These are phyloP conservation scores for Sphaeramia orbicularis DNA, from an alignment of 2,797 vertebrate species.

Conservation along the genomic window DNA sequence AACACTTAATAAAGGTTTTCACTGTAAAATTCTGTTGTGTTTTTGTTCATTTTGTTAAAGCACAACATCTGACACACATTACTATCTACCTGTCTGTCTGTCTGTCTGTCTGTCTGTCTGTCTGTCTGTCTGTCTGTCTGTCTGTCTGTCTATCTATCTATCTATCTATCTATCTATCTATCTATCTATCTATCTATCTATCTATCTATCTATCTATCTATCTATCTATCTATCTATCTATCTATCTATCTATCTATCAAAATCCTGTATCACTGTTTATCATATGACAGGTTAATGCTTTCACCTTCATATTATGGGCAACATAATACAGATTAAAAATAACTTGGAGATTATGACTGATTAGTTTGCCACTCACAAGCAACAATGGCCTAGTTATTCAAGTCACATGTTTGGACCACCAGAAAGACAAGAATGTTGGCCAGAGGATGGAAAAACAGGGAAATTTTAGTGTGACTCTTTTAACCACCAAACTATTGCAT, in stretches of 20 bases:
- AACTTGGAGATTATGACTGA: conserved; percentile 51
- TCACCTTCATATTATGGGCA: background rate
- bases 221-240: too few species aligned
- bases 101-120: too few species aligned
- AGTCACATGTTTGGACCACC: conserved; percentile 50
- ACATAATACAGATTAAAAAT: conserved; percentile 8
- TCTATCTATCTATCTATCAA: too few species aligned
- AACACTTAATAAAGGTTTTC: conserved; percentile 85
- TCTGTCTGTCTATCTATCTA: too few species aligned
- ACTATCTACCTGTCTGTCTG: too few species aligned
- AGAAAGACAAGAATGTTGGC: conserved; percentile 32
- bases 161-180: too few species aligned
- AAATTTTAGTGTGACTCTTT: background rate
- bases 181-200: too few species aligned
- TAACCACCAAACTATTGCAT: background rate
- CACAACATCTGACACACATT: background rate
- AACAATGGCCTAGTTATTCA: conserved; percentile 36
- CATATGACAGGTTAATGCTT: too few species aligned
- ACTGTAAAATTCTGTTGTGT: conserved; percentile 65
- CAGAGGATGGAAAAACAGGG: background rate
- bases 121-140: too few species aligned
- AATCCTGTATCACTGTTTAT: too few species aligned
- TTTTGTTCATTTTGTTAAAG: conserved; percentile 16
- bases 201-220: too few species aligned
- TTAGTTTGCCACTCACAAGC: conserved; percentile 39